These are phyloP conservation scores for Phasianus colchicus DNA, from an alignment of 2,113 vertebrate genomes.

Conservation along the genomic window DNA sequence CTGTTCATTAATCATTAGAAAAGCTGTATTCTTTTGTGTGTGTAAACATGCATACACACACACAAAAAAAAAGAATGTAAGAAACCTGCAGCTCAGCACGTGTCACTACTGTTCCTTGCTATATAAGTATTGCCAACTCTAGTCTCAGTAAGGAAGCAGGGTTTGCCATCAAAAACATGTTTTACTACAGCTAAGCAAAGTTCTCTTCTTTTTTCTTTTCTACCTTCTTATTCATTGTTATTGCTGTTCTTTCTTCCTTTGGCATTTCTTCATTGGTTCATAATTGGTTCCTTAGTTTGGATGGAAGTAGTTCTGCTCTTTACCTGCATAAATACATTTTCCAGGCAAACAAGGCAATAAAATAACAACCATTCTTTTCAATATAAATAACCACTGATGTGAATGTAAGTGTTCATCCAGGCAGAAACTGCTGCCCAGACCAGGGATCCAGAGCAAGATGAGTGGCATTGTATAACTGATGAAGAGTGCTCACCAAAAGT, in stretches of 20 bases:
- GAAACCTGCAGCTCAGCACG: neutral
- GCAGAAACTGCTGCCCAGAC: neutral
- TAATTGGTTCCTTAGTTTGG: neutral
- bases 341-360: neutral
- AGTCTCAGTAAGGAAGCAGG: neutral
- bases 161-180: neutral
- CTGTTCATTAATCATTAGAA: conserved; percentile 13
- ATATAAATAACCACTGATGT: neutral
- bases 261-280: neutral
- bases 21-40: neutral
- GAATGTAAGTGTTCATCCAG: neutral
- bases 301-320: neutral
- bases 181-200: neutral
- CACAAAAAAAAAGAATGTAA: neutral
- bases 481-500: neutral
- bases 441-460: neutral
- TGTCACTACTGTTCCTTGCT: neutral
- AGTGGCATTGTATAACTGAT: neutral
- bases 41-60: neutral
- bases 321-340: neutral
- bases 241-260: neutral
- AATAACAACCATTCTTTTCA: neutral
- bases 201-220: neutral
- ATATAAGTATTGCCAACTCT: neutral
- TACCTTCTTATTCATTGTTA: neutral